These are phyloP conservation scores for Eurytemora carolleeae DNA, from an alignment of 1,140 invertebrate species.

Conservation along the genomic window DNA sequence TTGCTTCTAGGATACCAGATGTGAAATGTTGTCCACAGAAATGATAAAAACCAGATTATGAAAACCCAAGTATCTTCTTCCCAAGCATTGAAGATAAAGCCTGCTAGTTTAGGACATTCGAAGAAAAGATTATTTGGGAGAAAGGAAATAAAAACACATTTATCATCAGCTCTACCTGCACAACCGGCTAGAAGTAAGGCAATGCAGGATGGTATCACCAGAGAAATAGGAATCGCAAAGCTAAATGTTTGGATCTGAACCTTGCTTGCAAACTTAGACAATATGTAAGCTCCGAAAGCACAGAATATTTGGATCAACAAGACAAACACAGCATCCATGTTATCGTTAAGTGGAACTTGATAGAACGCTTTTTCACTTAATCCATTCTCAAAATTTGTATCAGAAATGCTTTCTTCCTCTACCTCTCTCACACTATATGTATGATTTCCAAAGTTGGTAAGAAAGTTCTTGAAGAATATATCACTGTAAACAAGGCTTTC, in stretches of 20 bases:
- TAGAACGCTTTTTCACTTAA: background rate
- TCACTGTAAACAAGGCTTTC: background rate
- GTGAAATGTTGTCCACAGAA: constrained; percentile 30
- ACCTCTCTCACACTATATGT: constrained; percentile 3
- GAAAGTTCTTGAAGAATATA: constrained; percentile 7
- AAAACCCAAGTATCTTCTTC: constrained; percentile 21
- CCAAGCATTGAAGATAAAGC: background rate
- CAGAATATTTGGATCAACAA: constrained; percentile 4
- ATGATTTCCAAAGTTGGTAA: background rate
- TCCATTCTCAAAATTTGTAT: background rate
- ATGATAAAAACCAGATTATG: constrained; percentile 26
- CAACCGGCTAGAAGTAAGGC: constrained; percentile 18
- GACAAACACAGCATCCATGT: background rate
- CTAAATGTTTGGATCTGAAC: constrained; percentile 19
- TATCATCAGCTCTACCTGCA: constrained; percentile 7
- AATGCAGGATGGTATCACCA: constrained; percentile 22
- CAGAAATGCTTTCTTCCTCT: background rate
- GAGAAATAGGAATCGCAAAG: constrained; percentile 24
- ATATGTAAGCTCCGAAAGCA: constrained; percentile 2
- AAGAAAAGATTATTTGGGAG: constrained; percentile 18
- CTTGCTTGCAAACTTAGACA: constrained; percentile 23
- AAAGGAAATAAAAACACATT: constrained; percentile 18
- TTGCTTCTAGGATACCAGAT: constrained; percentile 31
- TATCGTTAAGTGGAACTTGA: background rate
- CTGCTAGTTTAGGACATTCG: constrained; percentile 14